Percentiles rank a stretch among this genome's conserved stretches.
These are phyloP conservation scores for Sepioteuthis lessoniana DNA, from an alignment of 2,888 invertebrate genomes.

Conservation along the genomic window DNA sequence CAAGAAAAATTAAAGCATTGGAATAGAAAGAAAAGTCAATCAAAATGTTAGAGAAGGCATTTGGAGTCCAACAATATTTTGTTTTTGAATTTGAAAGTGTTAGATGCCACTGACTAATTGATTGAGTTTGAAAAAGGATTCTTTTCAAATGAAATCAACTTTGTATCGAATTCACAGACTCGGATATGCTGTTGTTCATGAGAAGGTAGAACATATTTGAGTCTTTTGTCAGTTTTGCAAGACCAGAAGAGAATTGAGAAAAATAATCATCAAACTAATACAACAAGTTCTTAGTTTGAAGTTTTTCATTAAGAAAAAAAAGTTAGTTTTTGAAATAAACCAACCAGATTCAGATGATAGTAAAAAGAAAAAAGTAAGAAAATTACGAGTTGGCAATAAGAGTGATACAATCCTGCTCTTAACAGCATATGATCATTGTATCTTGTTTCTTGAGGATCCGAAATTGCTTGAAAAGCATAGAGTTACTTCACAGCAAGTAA, in stretches of 20 bases:
- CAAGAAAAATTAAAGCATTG: too few relatives aligned
- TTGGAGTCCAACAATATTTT: too few relatives aligned
- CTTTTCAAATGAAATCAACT: too few relatives aligned
- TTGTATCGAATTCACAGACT: neutral
- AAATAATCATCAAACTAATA: neutral
- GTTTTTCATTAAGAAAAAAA: neutral
- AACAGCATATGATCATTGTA: constrained; percentile 5
- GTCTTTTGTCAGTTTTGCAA: neutral
- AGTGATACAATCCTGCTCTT: neutral
- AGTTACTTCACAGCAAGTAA: neutral
- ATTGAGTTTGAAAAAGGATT: too few relatives aligned
- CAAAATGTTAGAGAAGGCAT: too few relatives aligned
- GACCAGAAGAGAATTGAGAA: neutral
- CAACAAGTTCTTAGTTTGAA: neutral
- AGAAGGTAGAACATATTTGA: neutral
- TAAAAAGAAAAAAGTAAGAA: neutral
- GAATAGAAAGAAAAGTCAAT: too few relatives aligned
- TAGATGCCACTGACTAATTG: too few relatives aligned
- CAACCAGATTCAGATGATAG: neutral
- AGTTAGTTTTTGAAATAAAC: neutral
- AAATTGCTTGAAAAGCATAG: neutral
- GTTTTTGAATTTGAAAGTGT: too few relatives aligned
- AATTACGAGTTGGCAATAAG: neutral
- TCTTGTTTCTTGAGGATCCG: constrained; percentile 11
- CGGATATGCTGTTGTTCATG: neutral